Base-by-base conservation (phyloP, 2,113 vertebrate genomes). In the Ploceus nigricollis region DNA sequence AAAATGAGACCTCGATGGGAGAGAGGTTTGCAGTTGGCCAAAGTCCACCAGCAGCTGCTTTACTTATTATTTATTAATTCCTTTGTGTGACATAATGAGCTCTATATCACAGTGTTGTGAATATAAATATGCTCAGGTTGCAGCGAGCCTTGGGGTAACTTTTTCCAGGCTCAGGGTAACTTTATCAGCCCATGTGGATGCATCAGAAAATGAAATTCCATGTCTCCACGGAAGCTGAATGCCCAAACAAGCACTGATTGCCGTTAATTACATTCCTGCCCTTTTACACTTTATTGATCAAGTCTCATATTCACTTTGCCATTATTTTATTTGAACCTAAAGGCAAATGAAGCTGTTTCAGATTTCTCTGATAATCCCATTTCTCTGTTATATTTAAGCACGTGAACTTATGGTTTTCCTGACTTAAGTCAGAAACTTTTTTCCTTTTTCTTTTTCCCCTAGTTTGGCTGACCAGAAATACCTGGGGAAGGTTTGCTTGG, bases 261-360 rank as follows among this genome's bases (percentile, higher is more conserved):
- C 47, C 1, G 1, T 45, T 75, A 84, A 88, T 79, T 15, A 6
- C 25, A 6, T 90, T 82, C 70, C 61, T 85, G 44, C 66, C 89
- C 87, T 71, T 88, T 50, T 66, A 31, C n/a, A 45, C 35, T 31
- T 65, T 90, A 94, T 95, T 86, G 94, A 96, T 92, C 87, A 90
- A 37, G 87, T 86, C 82, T 95, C 89, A 64, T 66, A 37, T 90
- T 94, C 66, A 15, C 66, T 76, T 71, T 75, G 57, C 54, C 66
- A 8, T 90, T 37, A 31, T 48, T 68, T 39, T 31, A 68, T 75
- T 68, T 31, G 35, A 78, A 71, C 47, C 35, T 40, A 33, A 76
- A 58, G 80, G 30, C 71, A 82, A 71, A 64, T 24, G 2, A 33
- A 79, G 51, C 61, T 13, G 61, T 48, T 70, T 92, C 89, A 23